Evolutionary conservation across 1,140 invertebrate genomes (phyloP), one percentile per base, ranked within the genome.

Genomic region (Dendroctonus valens): DNA sequence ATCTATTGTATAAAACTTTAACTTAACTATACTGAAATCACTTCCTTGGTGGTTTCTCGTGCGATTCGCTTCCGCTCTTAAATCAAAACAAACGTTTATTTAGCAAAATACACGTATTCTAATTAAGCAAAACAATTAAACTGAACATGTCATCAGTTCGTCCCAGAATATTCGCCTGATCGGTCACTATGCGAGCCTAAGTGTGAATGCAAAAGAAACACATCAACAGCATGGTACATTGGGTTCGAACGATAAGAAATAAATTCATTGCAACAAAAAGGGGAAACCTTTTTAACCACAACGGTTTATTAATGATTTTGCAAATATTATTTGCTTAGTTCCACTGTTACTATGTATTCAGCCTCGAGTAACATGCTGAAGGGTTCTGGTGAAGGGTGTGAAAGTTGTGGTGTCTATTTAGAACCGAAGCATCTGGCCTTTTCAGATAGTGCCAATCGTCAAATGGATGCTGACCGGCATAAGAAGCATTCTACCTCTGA

Each of bases 401-500:
- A 39, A 6, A 41, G 39, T 38, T n/a, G 44, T 5, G 37, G 41
- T 11, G 57, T 60, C n/a, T 67, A 41, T 54, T 39, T 67, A 39
- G 12, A 67, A 37, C 58, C 57, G 11, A 66, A 66, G 49, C 55
- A 67, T 44, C 41, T 67, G 39, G 42, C 59, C 26, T 39, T 61
- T 70, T 42, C 67, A 74, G 73, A 74, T 66, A 69, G 54, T 60
- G 69, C 67, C 7, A 70, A 15, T 41, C 26, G 67, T 42, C 68
- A 74, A 15, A 73, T 71, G 7, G 75, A 76, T 64, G 0, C 51
- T 5, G 7, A 46, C 14, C 67, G 70, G 55, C 59, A 49, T 26
- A 77, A 77, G 53, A 78, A 77, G 66, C 57, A 73, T 59, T 78
- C 76, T 7, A 69, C 72, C n/a, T 71, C 73, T 6, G 76, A 78